Percentiles rank a stretch among this genome's conserved stretches.
These are phyloP conservation scores for Eufriesea mexicana DNA, from an alignment of 1,140 invertebrate species.

Conservation along the genomic window DNA sequence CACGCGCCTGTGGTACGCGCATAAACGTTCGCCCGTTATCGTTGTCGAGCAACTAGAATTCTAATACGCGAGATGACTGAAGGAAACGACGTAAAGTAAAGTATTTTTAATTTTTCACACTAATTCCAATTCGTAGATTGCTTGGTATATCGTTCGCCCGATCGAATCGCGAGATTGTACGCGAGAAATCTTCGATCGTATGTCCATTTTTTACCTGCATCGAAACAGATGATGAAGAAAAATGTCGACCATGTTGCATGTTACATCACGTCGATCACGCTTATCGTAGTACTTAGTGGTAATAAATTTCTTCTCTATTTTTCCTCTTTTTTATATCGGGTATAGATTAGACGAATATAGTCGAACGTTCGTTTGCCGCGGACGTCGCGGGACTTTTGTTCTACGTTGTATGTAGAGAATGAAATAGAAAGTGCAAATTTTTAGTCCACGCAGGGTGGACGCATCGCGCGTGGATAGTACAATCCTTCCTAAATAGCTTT, in stretches of 20 bases:
- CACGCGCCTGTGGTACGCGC: neutral
- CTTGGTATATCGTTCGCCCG: slow-evolving; percentile 4
- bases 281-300: slow-evolving; percentile 38
- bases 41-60: slow-evolving; percentile 24
- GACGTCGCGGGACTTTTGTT: neutral
- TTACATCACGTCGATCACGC: slow-evolving; percentile 16
- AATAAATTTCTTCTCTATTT: neutral
- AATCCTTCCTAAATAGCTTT: slow-evolving; percentile 49
- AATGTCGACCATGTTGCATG: neutral
- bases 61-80: slow-evolving; percentile 32
- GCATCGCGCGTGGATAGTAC: neutral
- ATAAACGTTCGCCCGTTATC: neutral
- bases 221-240: neutral
- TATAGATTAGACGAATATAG: slow-evolving; percentile 7
- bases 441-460: neutral
- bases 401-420: neutral
- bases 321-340: slow-evolving; percentile 31
- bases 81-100: slow-evolving; percentile 38
- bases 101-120: slow-evolving; percentile 50
- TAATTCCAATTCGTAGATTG: slow-evolving; percentile 45
- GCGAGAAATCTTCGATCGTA: neutral
- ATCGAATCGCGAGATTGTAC: neutral
- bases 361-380: neutral
- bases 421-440: neutral
- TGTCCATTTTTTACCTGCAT: neutral